Conservation (phyloP, 2,113 vertebrate species). For the Chloropsis cyanopogon region DNA sequence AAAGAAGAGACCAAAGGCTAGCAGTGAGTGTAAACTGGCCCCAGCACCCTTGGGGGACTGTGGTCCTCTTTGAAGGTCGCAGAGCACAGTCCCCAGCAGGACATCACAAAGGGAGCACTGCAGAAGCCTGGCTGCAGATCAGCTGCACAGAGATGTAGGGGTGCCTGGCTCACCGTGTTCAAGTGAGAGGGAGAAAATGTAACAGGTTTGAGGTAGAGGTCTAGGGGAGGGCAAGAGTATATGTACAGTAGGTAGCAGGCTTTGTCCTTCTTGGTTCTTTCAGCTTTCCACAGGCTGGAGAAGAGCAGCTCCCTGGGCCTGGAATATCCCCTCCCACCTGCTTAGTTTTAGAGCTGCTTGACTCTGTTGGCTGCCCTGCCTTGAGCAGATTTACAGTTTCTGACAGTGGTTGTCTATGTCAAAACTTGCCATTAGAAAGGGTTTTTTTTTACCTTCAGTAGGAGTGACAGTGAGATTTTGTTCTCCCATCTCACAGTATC, state of each 20-base stretch:
- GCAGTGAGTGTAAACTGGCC: no score
- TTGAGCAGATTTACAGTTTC: background rate
- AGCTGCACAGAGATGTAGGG: background rate
- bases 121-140: background rate
- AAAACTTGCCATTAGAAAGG: background rate
- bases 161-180: background rate
- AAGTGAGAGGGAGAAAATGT: background rate
- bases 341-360: background rate
- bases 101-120: accelerated
- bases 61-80: background rate
- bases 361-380: background rate
- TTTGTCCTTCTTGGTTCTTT: background rate
- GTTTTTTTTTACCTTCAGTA: background rate
- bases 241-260: background rate
- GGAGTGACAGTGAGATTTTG: background rate
- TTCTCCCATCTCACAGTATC: background rate
- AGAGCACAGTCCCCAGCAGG: background rate
- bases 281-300: background rate
- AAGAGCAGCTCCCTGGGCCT: background rate
- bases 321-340: background rate
- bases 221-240: background rate
- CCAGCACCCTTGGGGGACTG: background rate
- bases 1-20: no score
- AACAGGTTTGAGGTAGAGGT: background rate
- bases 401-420: background rate